Base-by-base conservation (phyloP, 2,888 invertebrate genomes). In the Meandrusa payeni region DNA sequence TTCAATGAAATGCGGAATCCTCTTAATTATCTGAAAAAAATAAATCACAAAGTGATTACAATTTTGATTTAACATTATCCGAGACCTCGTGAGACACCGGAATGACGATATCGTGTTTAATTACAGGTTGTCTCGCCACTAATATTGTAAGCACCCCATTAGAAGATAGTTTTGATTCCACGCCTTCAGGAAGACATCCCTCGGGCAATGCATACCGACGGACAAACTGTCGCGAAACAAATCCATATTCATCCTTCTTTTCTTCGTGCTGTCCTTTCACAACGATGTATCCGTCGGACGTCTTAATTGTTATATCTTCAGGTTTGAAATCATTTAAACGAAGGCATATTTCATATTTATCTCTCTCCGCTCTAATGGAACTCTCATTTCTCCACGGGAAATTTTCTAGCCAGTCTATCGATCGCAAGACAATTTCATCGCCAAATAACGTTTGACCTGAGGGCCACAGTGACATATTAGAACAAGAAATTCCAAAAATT, bases 361-460 rank as follows among this genome's bases (percentile, higher is more conserved):
- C 69, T 20, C 60, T 61, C 6, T 67, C 61, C 1, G 48, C 55
- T 36, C 57, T 66, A 6, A 72, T 49, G 1, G 54, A 48, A 26
- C 67, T 69, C 38, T 76, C 76, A 46, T 76, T 69, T 42, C 63
- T 61, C 78, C 79, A 78, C 2, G 76, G 77, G 27, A 78, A 72
- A 46, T 76, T 74, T 47, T 76, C 81, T 13, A 79, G 47, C 79
- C 80, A 80, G 47, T 82, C 81, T 31, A 81, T 70, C 1, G 81
- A 81, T 31, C 69, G 67, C 23, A 81, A 50, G 10, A 79, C 55
- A 7, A 76, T 52, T 54, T 82, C 81, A 46, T 80, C 80, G 1
- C 73, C 78, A 50, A 76, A 71, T 42, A 64, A 51, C 12, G 64
- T 54, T 36, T 69, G 69, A 45, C 55, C 61, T 17, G 57, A 36